Base-by-base conservation (phyloP, 2,888 invertebrate species). In the Epinotia ramella region DNA sequence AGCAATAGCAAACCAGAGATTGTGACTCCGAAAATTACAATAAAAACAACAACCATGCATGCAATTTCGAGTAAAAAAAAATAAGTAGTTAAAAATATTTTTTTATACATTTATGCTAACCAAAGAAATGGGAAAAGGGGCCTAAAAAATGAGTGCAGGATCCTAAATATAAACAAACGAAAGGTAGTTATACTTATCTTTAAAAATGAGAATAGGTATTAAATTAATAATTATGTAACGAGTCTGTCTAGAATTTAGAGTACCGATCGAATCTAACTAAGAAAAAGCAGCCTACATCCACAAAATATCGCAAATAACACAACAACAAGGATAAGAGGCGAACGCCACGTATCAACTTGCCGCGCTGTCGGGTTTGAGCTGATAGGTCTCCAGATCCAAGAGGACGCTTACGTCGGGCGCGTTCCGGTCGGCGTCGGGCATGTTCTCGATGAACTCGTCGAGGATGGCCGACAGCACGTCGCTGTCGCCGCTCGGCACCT, bases 371-470 rank as follows among this genome's bases (percentile, higher is more conserved):
- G 82, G 73, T 49, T 83, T 80, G 44, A 82, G 68, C 72, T 83
- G 84, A 12, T 84, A 81, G 56, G 77, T 79, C 77, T 87, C 86
- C 73, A 86, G 65, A 66, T 84, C 86, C 79, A 82, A 78, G 18
- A 85, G 88, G 68, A 84, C 85, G 78, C 82, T 88, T 77, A 86
- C 87, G 68, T 91, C 91, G 13, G 88, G 85, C 49, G 86, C 81
- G 20, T 87, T 83, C 16, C 91, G 87, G 76, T 95, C 95, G 62
- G 95, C 94, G 81, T 97, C 97, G 77, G 97, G 96, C 88, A 96
- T 96, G 85, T 96, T 96, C 79, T 98, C 97, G 86, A 98, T 97
- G 77, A 98, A 97, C 88, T 97, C 96, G 92, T 98, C 98, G 81
- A 98, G 91, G 81, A 98, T 96, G 84, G 97, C 97, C 3, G 98